Evolutionary conservation across 2,888 invertebrate genomes (phyloP), one percentile per base, ranked within the genome.

Genomic region (Drosophila fungiperda): DNA sequence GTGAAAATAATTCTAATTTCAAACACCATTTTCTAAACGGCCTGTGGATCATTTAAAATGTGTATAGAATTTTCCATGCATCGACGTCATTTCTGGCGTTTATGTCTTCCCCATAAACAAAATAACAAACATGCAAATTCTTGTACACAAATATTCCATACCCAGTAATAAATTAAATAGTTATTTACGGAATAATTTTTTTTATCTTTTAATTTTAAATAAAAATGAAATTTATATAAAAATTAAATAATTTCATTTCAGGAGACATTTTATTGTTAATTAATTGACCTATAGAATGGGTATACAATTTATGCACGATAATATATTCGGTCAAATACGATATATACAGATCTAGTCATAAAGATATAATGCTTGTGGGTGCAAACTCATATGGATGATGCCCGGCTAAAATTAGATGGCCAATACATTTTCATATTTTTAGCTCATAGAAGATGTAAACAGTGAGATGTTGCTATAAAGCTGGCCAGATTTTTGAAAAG

Each of bases 391-490:
- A 52, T 73, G 75, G 59, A 87, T 87, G 87, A 89, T 87, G 90
- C 83, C 77, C 60, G 54, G 60, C 88, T 90, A 90, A 80, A 89
- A 76, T 83, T 90, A 90, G 87, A 76, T 59, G 60, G 67, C 64
- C 74, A 89, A 89, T 79, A 87, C 73, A 88, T 82, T 83, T 82
- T 90, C 75, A 90, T 90, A 90, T 90, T 90, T 90, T 87, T 89
- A 89, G 90, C 80, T 70, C 78, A 75, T 57, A 54, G 73, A 62
- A 65, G 70, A 80, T 91, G 91, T 90, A 90, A 90, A 90, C 83
- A 82, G 66, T 72, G 29, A 42, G 74, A 70, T 68, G 53, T 68
- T 73, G 68, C 69, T 85, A 85, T 85, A 85, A 81, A 85, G 77
- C 58, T 63, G 65, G 23, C 42, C 61, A 63, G 66, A 69, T 65